phyloP scores from a whole-genome alignment of 2,888 invertebrate genomes.

The Heliconius ismenius region DNA sequence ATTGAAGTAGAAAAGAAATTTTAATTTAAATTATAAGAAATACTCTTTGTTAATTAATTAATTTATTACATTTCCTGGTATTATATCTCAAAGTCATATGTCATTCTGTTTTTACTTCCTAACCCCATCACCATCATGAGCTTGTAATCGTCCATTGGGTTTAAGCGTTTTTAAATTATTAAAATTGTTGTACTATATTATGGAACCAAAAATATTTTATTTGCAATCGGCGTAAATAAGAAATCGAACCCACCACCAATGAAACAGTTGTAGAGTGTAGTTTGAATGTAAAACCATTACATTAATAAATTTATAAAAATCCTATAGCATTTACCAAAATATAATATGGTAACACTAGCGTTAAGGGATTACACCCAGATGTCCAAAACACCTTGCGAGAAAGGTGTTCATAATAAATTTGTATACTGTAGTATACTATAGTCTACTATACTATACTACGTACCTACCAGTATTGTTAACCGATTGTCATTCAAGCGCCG shows the following conservation, averaged over 20 bases:
- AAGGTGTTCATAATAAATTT: conserved; percentile 49
- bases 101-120: neutral
- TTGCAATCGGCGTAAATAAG: neutral
- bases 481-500: conserved; percentile 43
- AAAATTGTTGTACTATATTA: too few relatives aligned
- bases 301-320: neutral
- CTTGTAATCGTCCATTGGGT: neutral
- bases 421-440: neutral
- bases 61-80: neutral
- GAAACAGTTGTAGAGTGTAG: too few relatives aligned
- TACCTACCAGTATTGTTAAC: conserved; percentile 21
- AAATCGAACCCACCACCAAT: neutral
- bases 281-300: neutral
- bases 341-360: conserved; percentile 48
- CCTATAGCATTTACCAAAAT: neutral
- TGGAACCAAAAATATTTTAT: neutral
- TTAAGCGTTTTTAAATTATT: too few relatives aligned
- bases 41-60: neutral
- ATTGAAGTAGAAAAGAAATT: too few relatives aligned
- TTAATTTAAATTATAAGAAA: too few relatives aligned
- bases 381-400: conserved; percentile 61
- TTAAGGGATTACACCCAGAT: conserved; percentile 68
- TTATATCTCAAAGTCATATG: neutral
- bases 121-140: neutral
- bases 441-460: neutral